Percentiles rank a stretch among this genome's conserved stretches.
Conservation (phyloP, 1,140 invertebrate species). For the Drosophila ohnishii region DNA sequence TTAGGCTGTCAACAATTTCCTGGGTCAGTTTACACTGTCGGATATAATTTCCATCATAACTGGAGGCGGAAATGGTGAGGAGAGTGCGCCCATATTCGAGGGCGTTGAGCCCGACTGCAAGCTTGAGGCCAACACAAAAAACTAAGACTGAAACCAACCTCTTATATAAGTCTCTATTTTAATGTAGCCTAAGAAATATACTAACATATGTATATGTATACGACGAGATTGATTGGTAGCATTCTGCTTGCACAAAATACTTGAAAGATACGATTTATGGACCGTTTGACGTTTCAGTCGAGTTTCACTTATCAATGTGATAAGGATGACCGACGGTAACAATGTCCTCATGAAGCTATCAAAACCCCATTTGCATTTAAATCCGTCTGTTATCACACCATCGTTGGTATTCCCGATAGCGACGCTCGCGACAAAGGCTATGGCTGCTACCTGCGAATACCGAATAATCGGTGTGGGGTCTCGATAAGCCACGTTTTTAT, state of each 20-base stretch:
- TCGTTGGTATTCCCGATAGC: slow-evolving; percentile 22
- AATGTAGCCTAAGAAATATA: slow-evolving; percentile 5
- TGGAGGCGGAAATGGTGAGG: slow-evolving; percentile 48
- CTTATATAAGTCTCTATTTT: slow-evolving; percentile 2
- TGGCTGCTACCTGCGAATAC: slow-evolving; percentile 28
- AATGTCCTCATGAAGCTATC: slow-evolving; percentile 31
- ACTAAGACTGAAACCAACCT: slow-evolving; percentile 41
- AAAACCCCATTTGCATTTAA: slow-evolving; percentile 54
- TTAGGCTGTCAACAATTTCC: slow-evolving; percentile 59
- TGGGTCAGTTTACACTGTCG: slow-evolving; percentile 47
- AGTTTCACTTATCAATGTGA: slow-evolving; percentile 19
- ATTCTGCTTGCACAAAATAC: neutral
- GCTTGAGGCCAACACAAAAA: neutral
- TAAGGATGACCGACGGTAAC: slow-evolving; percentile 34
- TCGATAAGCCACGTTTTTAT: slow-evolving; percentile 53
- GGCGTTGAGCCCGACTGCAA: slow-evolving; percentile 69
- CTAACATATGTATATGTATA: neutral
- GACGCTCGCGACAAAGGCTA: slow-evolving; percentile 9
- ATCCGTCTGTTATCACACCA: slow-evolving; percentile 42
- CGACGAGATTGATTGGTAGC: slow-evolving; percentile 3
- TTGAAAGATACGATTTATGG: slow-evolving; percentile 31
- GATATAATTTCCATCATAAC: slow-evolving; percentile 60
- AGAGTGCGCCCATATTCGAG: slow-evolving; percentile 63
- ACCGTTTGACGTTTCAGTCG: slow-evolving; percentile 28
- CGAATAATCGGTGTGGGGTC: slow-evolving; percentile 48